Evolutionary conservation across 23 tunicate genomes (phyloP).

Genomic region (Aplidium turbinatum): DNA sequence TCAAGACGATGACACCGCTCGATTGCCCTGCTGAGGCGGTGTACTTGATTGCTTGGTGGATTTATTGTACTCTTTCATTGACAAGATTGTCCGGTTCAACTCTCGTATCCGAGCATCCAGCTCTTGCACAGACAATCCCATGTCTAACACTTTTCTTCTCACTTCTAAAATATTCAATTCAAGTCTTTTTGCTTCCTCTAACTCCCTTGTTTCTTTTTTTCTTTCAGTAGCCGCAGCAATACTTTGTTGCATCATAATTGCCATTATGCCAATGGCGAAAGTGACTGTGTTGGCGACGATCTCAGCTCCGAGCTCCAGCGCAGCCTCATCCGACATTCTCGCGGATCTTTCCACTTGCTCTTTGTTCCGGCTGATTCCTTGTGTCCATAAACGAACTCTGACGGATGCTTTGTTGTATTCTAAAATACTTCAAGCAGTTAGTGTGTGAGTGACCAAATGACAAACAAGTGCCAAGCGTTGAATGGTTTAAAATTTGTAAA

Average conservation of each 20-base stretch:
- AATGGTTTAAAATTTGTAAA: background rate
- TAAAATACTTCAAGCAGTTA: slow-evolving; percentile 8
- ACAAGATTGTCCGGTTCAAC: slow-evolving; percentile 46
- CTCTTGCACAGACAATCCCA: slow-evolving; percentile 45
- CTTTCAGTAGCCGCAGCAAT: slow-evolving; percentile 72
- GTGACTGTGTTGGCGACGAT: slow-evolving; percentile 82
- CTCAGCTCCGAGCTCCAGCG: slow-evolving; percentile 93
- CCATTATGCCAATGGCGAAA: slow-evolving; percentile 61
- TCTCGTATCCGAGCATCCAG: slow-evolving; percentile 62
- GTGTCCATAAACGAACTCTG: slow-evolving; percentile 76
- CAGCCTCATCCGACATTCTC: slow-evolving; percentile 81
- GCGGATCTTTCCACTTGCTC: slow-evolving; percentile 89
- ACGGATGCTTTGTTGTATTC: slow-evolving; percentile 82
- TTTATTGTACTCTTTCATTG: slow-evolving; percentile 50
- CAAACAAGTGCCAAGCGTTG: background rate
- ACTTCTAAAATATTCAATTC: slow-evolving; percentile 50
- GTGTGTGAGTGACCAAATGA: too few relatives aligned
- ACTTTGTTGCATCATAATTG: slow-evolving; percentile 81
- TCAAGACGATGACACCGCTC: too few relatives aligned
- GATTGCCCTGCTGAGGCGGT: too few relatives aligned
- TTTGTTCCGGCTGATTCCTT: slow-evolving; percentile 78
- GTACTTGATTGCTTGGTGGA: too few relatives aligned
- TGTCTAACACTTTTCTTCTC: slow-evolving; percentile 41
- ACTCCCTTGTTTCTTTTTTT: slow-evolving; percentile 59
- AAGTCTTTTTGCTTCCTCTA: slow-evolving; percentile 22